Percentiles rank a stretch among this genome's conserved stretches.
phyloP scores from a whole-genome alignment of 2,113 vertebrate genomes.

The Junco hyemalis region DNA sequence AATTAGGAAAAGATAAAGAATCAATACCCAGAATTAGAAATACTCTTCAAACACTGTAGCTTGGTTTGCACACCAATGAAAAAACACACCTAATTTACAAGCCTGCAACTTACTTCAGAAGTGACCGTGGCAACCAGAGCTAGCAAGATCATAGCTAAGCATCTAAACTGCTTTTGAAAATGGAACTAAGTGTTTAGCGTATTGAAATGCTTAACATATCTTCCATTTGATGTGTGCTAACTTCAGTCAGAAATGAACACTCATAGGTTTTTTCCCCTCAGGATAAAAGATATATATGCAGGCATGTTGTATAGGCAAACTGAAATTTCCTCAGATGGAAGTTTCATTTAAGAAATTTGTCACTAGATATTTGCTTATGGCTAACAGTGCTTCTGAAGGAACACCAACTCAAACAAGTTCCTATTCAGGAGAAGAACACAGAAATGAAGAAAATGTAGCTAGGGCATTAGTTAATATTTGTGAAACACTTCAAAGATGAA shows the following conservation, averaged over 20 bases:
- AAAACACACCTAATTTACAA: not conserved
- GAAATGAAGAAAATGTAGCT: constrained; percentile 38
- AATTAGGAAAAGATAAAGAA: not conserved
- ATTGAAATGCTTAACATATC: not conserved
- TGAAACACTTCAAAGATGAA: constrained; percentile 59
- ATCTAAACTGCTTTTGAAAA: not conserved
- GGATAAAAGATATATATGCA: not conserved
- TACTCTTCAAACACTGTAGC: not conserved
- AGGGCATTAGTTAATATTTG: constrained; percentile 67
- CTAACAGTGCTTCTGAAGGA: constrained; percentile 6
- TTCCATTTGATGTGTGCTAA: not conserved
- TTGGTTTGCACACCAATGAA: not conserved
- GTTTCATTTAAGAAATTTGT: not conserved
- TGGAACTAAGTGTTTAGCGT: not conserved
- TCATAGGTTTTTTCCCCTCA: not conserved
- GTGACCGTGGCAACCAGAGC: not conserved
- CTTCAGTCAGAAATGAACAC: not conserved
- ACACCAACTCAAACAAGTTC: constrained; percentile 26
- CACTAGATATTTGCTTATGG: not conserved
- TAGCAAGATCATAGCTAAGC: not conserved
- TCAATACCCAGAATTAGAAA: not conserved
- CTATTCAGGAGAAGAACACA: not conserved
- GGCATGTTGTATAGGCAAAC: not conserved
- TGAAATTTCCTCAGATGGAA: not conserved
- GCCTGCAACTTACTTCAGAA: not conserved